Evolutionary conservation across 2,797 vertebrate genomes (phyloP), one percentile per base, ranked within the genome.

Genomic region (Stomatorhinus walkeri): DNA sequence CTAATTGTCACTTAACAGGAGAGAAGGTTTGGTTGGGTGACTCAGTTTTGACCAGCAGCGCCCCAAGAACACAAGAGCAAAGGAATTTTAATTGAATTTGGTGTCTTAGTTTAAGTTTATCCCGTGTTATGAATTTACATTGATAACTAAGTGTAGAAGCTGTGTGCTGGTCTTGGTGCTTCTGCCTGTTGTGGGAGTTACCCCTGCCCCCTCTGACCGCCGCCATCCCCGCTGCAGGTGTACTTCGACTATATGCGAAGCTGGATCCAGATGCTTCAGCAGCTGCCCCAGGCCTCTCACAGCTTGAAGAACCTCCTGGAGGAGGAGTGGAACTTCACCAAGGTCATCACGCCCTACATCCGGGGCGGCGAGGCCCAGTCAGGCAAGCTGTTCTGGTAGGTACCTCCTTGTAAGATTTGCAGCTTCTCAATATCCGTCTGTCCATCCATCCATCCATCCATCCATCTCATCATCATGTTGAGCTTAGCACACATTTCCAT

Each of bases 201-300:
- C 43, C 0, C 48, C 5, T 85, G 54, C 54, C 22, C 12, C 28
- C 51, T n/a, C 19, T 56, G 43, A 76, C 68, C 1, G 68, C 72
- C 36, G 4, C 72, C 16, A n/a, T 46, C 32, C 7, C 28, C 5
- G 12, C 84, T 94, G 16, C 91, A 99, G 98, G 98, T 99, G 84
- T 99, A 99, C 94, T 99, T 99, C 94, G 98, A 98, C 94, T 99
- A 99, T 94, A 99, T 99, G 98, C 96, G 97, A 93, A 98, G 97
- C 94, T 99, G 98, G 98, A 99, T 99, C 93, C 96, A 97, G 95
- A 99, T 99, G 98, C 94, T 99, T 88, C 98, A 99, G 95, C 97
- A 99, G 92, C 96, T 99, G 95, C 98, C 98, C 93, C 98, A 99
- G 92, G 98, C 98, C 0, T 99, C 98, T 88, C 98, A 99, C 94